These are phyloP conservation scores for Martes martes DNA, from an alignment of 2,113 vertebrate species.

Conservation along the genomic window DNA sequence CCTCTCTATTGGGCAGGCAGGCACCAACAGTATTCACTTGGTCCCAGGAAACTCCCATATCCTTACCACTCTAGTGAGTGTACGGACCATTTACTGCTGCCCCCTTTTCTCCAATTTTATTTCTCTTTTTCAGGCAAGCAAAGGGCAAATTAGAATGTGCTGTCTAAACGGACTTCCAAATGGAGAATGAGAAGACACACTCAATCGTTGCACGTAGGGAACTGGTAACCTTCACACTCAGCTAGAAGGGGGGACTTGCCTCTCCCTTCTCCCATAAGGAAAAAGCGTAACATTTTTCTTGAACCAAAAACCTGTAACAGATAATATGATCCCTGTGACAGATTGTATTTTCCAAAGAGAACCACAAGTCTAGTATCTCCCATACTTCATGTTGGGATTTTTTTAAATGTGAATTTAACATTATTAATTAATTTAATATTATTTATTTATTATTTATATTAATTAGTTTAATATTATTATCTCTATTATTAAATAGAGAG, in stretches of 20 bases:
- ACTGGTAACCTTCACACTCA: neutral
- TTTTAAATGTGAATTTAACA: neutral
- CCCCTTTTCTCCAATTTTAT: neutral
- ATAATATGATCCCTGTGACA: neutral
- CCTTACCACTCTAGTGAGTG: neutral
- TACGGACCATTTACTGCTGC: neutral
- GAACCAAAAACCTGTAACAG: neutral
- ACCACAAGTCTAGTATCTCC: neutral
- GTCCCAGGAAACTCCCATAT: neutral
- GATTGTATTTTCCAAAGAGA: neutral
- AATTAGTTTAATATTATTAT: too few species aligned
- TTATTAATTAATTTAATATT: neutral
- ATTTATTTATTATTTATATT: too few species aligned
- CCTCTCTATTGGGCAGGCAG: neutral
- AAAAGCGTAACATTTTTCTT: neutral
- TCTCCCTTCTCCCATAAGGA: neutral
- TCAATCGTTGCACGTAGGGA: neutral
- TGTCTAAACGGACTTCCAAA: neutral
- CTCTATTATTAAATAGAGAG: neutral
- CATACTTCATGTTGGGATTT: neutral
- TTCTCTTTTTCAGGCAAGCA: neutral
- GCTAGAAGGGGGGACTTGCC: neutral
- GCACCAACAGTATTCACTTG: neutral
- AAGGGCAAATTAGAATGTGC: conserved; percentile 16
- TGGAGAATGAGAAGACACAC: neutral